These are phyloP conservation scores for Hydropsyche tenuis DNA, from an alignment of 1,140 invertebrate species.

Conservation along the genomic window DNA sequence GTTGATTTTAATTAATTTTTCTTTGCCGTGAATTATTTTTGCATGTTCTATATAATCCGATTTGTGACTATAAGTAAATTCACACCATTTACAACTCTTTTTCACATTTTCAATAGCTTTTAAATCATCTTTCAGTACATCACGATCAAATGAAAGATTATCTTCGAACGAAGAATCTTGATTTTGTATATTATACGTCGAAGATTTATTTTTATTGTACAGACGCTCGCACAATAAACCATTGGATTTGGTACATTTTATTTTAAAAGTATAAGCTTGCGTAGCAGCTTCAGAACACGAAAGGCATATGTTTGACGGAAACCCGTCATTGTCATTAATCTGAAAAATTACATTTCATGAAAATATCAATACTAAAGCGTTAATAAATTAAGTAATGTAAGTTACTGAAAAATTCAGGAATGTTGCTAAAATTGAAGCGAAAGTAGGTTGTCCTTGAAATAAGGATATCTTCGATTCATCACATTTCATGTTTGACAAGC, in stretches of 20 bases:
- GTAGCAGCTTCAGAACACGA: slow-evolving; percentile 10
- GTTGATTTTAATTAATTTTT: slow-evolving; percentile 5
- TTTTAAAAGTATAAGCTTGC: slow-evolving; percentile 2
- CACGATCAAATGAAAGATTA: too few species aligned
- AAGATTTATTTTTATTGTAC: too few species aligned
- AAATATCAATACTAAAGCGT: not conserved
- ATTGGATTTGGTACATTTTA: slow-evolving; percentile 15
- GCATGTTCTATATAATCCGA: slow-evolving; percentile 27
- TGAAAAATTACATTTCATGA: not conserved
- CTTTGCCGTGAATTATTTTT: slow-evolving; percentile 22
- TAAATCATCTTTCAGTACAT: too few species aligned
- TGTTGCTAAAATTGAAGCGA: not conserved
- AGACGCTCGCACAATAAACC: not conserved
- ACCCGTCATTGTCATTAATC: not conserved
- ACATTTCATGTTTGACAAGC: not conserved
- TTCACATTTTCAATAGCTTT: too few species aligned
- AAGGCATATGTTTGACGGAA: slow-evolving; percentile 21
- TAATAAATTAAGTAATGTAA: not conserved
- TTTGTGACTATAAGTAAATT: slow-evolving; percentile 17
- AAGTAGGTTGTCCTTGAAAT: not conserved
- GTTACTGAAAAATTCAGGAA: not conserved
- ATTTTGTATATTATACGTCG: too few species aligned
- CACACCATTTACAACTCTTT: slow-evolving; percentile 31
- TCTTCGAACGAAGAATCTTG: too few species aligned
- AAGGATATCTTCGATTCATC: not conserved